Evolutionary conservation across 2,888 invertebrate species (phyloP), one percentile per base, ranked within the genome.

Genomic region (Drosophila stalkeri): DNA sequence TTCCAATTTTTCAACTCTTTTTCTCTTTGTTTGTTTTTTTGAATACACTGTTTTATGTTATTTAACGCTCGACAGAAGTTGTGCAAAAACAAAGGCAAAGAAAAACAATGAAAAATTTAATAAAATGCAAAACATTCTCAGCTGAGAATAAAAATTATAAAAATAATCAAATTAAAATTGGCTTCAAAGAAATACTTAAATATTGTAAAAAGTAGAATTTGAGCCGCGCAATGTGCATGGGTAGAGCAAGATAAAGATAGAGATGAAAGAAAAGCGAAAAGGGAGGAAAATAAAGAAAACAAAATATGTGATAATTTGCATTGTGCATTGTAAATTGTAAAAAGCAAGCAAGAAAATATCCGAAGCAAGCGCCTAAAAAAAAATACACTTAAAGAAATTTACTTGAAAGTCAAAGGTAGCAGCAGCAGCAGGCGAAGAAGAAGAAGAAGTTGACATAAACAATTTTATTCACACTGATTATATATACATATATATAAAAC

Each of bases 291-390:
- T 72, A 78, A 83, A 80, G 62, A 78, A 83, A 82, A 70, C 49
- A 67, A 67, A 82, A 90, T 78, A 88, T 90, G 90, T 90, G 90
- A 90, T 90, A 90, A 90, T 87, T 91, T 91, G 91, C 91, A 91
- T 91, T 90, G 90, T 91, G 91, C 91, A 91, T 85, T 86, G 86
- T 86, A 86, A 86, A 90, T 80, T 89, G 80, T 88, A 88, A 72
- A 77, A 76, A 72, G 54, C 64, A 78, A 73, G 64, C 59, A 62
- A 67, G 51, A 67, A 72, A 76, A 71, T 67, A 71, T 74, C 67
- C 72, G 60, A 81, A 65, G 72, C 67, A 81, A 77, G 60, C 64
- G 64, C 80, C 66, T 51, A 55, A 27, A 14, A 44, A 65, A 57
- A 52, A 35, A 44, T 44, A 67, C 18, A 55, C 31, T 39, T 51